Evolutionary conservation across 2,888 invertebrate species (phyloP).

Genomic region (Dorcus hopei): DNA sequence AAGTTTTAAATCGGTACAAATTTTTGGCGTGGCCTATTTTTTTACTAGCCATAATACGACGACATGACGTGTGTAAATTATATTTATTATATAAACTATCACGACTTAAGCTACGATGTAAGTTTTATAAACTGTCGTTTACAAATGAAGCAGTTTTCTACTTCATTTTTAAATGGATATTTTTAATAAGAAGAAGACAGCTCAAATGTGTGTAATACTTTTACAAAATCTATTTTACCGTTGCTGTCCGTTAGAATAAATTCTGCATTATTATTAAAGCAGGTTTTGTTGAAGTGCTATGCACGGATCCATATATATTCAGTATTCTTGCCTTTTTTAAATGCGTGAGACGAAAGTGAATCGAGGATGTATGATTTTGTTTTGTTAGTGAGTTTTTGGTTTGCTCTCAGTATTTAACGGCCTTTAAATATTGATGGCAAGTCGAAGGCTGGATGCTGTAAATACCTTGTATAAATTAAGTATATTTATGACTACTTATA

Average conservation of each 20-base stretch:
- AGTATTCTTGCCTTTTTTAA: constrained; percentile 25
- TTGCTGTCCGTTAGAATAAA: too few species aligned
- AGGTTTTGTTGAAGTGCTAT: neutral
- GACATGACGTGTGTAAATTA: neutral
- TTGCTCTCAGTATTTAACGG: too few species aligned
- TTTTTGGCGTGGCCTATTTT: constrained; percentile 18
- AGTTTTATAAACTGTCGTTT: neutral
- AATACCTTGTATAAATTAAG: constrained; percentile 12
- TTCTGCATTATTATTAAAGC: too few species aligned
- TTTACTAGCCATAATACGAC: constrained; percentile 4
- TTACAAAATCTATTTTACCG: too few species aligned
- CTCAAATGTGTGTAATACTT: too few species aligned
- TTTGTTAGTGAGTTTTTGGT: too few species aligned
- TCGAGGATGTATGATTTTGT: too few species aligned
- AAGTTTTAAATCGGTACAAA: constrained; percentile 20
- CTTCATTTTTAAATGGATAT: too few species aligned
- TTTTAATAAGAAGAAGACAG: too few species aligned
- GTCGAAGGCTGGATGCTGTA: constrained; percentile 4
- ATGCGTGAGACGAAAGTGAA: too few species aligned
- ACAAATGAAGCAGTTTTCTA: neutral
- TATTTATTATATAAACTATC: constrained; percentile 1
- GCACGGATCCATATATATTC: constrained; percentile 12
- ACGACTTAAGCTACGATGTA: neutral
- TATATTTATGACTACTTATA: constrained; percentile 15
- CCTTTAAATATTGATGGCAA: too few species aligned